These are phyloP conservation scores for Neosilurus hyrtlii DNA, from an alignment of 2,797 vertebrate genomes.

Conservation along the genomic window DNA sequence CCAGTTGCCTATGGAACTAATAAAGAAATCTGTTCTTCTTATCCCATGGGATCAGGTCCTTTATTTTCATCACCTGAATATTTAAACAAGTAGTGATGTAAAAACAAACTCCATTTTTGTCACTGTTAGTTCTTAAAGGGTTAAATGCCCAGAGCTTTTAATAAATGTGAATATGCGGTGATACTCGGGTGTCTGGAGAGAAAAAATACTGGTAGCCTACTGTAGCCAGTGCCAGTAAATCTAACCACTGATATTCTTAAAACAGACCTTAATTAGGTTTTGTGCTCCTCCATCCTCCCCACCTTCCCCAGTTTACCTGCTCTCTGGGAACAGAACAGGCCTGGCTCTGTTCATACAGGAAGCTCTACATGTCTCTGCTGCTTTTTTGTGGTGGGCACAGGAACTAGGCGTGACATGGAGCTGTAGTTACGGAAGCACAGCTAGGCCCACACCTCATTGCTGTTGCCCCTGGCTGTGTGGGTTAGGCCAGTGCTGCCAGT, in stretches of 20 bases:
- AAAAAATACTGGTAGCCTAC: neutral
- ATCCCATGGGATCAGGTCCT: too few species aligned
- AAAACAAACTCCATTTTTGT: too few species aligned
- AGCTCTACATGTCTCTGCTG: constrained; percentile 49
- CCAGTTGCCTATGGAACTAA: too few species aligned
- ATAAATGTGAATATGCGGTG: neutral
- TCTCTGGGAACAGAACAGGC: constrained; percentile 36
- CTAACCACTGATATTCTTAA: constrained; percentile 4
- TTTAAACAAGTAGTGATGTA: too few species aligned
- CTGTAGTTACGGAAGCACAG: constrained; percentile 62
- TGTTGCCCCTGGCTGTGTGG: constrained; percentile 55
- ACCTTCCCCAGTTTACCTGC: neutral
- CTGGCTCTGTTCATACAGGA: constrained; percentile 33
- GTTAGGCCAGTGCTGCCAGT: constrained; percentile 57
- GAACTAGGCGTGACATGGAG: constrained; percentile 65
- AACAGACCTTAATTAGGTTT: constrained; percentile 30
- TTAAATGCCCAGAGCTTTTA: neutral
- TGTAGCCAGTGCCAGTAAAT: neutral
- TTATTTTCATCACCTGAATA: too few species aligned
- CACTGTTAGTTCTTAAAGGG: too few species aligned
- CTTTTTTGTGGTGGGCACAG: constrained; percentile 67
- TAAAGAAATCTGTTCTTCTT: too few species aligned
- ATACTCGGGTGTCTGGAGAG: neutral
- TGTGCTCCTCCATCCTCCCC: neutral
- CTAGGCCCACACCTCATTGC: constrained; percentile 67